Evolutionary conservation across 2,888 invertebrate genomes (phyloP), one percentile per base, ranked within the genome.

Genomic region (Phlogophora meticulosa): DNA sequence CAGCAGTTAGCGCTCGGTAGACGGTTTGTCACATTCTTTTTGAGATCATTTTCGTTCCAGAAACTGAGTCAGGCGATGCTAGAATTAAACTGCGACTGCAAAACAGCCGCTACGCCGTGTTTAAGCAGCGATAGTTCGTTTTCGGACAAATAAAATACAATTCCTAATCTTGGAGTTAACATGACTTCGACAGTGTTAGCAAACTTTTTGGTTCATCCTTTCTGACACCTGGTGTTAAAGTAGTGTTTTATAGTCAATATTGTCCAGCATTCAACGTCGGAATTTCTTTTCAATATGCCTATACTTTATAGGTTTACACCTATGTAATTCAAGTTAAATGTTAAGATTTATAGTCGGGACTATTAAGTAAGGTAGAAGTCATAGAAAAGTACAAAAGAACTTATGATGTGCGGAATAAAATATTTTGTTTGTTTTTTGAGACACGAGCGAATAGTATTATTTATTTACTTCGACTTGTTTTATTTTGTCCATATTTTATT

Each of bases 381-480:
- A 89, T 91, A 91, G 90, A 87, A 89, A 83, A 92, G 91, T 91
- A 91, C 92, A 92, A 92, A 91, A 78, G 71, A 79, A 68, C 72
- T 81, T 55, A 70, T 71, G 64, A 71, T 59, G 63, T 66, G 45
- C 63, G 70, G 46, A 71, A 49, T 70, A 57, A 51, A 56, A 48
- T 51, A 63, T 4, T 84, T 77, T 84, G 85, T 78, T 72, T n/a
- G n/a, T n/a, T n/a, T n/a, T 78, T 72, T 38, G 83, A 88, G 87
- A 89, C 87, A 87, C 76, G 58, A 79, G 73, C 64, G 79, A 78
- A 82, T 83, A 82, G 66, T 84, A 28, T 28, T 28, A 83, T 80
- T 85, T 84, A 82, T 69, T 55, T 75, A 67, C 61, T 72, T 66
- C 69, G 24, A 72, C 70, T 87, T 87, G 83, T 88, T 89, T 86